Conservation (phyloP, 2,113 vertebrate species). For the Trichechus manatus region DNA sequence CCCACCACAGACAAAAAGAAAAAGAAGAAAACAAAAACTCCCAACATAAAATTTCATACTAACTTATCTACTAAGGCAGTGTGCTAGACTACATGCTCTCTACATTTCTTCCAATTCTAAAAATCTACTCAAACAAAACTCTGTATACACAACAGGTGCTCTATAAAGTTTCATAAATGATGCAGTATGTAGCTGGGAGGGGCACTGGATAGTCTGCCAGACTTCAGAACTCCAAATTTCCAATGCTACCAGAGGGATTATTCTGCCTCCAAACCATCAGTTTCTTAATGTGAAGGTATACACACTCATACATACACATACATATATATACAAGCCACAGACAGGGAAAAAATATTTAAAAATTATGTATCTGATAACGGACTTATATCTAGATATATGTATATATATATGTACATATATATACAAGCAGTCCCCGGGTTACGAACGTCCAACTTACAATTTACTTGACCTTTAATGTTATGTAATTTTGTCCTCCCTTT, state of each 20-base stretch:
- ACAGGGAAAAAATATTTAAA: too few relatives aligned
- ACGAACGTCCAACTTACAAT: too few relatives aligned
- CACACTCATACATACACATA: background rate
- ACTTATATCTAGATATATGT: conserved; percentile 9
- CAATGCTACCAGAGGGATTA: background rate
- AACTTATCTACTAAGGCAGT: background rate
- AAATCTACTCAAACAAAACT: background rate
- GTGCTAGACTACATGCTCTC: background rate
- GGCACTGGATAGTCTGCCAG: background rate
- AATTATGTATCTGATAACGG: background rate
- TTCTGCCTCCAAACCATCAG: background rate
- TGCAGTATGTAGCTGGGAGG: background rate
- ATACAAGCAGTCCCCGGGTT: too few relatives aligned
- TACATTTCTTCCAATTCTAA: background rate
- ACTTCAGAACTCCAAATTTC: background rate
- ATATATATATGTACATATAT: background rate
- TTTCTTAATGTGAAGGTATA: background rate
- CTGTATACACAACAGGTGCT: background rate
- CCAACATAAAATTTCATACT: background rate
- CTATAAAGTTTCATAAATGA: background rate
- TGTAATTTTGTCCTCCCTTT: too few relatives aligned
- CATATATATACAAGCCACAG: background rate
- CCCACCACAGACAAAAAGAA: background rate
- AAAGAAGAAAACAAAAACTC: background rate
- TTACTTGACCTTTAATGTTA: too few relatives aligned